phyloP scores from a whole-genome alignment of 2,113 vertebrate genomes.

The Loxodonta africana region DNA sequence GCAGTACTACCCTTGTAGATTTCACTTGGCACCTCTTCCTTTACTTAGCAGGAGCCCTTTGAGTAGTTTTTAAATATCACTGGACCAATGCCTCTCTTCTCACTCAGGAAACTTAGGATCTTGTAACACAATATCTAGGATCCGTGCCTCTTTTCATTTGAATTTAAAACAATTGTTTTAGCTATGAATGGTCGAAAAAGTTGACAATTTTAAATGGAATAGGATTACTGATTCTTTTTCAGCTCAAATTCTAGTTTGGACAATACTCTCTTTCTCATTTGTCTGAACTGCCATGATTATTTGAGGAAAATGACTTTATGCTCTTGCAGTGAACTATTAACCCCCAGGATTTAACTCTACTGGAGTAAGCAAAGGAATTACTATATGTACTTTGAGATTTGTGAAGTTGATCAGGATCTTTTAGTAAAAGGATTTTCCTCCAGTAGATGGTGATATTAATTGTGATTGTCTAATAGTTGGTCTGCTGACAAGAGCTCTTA shows the following conservation, averaged over 20 bases:
- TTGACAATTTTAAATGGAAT: neutral
- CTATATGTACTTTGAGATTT: constrained; percentile 7
- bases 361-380: neutral
- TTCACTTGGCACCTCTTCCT: neutral
- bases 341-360: neutral
- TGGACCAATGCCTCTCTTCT: neutral
- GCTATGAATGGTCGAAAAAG: neutral
- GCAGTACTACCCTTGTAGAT: neutral
- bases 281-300: neutral
- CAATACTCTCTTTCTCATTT: neutral
- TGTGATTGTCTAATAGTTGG: constrained; percentile 9
- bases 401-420: neutral
- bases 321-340: neutral
- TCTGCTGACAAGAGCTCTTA: neutral
- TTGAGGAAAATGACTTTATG: neutral
- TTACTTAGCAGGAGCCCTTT: neutral
- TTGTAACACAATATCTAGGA: neutral
- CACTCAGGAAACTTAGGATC: neutral
- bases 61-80: neutral
- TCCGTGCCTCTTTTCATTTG: neutral
- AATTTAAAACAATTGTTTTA: constrained; percentile 42
- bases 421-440: constrained; percentile 47
- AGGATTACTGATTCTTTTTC: neutral
- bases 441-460: neutral
- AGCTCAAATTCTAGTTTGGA: neutral